Base-by-base conservation (phyloP, 2,113 vertebrate genomes). In the Bambusicola thoracicus region DNA sequence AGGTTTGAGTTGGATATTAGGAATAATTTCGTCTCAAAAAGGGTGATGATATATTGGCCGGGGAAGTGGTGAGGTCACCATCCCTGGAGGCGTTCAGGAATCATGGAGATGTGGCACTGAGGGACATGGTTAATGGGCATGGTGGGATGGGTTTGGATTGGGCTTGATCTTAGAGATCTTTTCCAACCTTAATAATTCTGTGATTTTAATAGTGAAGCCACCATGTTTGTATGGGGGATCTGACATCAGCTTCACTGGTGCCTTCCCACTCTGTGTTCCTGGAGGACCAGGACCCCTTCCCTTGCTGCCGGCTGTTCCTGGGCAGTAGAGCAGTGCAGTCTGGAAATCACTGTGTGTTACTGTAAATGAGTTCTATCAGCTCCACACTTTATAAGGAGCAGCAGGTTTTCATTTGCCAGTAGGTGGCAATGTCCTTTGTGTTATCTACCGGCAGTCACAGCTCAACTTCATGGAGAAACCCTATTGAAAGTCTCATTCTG, bases 391-490 rank as follows among this genome's bases (percentile, higher is more conserved):
- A 32, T 5, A 1, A 49, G 14, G 19, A 29, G 13, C 25, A 9
- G 16, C 6, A 61, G 2, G 25, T 59, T 91, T 41, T 63, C 25
- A 1, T 65, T 62, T 85, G 91, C 96, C 96, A 85, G 95, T 87
- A 96, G 95, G 82, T 93, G 96, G 95, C 95, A 81, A 93, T 92
- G 86, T 89, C 87, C 85, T 83, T 82, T 78, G 82, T 19, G 75
- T 85, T 77, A 91, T 91, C 66, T 53, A 13, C 66, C 30, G 17
- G 88, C 1, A 51, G 8, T 29, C 44, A 11, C 40, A 2, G 10
- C 29, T 8, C 46, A 16, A 48, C 75, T 36, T 41, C 5, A 6
- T 4, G 36, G n/a, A 46, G 18, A 46, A 83, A 24, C 19, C 11
- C 58, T 7, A 25, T 0, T 24, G 56, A 44, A 44, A 12, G 14